Evolutionary conservation across 2,797 vertebrate genomes (phyloP).

Genomic region (Sebastes itinus): DNA sequence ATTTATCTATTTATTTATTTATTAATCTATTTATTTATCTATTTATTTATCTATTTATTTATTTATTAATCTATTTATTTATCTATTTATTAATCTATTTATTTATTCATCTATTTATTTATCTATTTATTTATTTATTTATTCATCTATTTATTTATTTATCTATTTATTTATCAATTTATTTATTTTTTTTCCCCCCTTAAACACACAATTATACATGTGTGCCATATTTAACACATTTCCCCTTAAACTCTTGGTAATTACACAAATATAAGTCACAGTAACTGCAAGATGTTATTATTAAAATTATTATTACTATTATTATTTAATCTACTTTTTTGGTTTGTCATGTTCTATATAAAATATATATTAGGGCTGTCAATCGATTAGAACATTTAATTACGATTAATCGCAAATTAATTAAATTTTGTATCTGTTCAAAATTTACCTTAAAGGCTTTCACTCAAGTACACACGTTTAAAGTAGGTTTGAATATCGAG

Average conservation of each 20-base stretch:
- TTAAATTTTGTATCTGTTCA: too few species aligned
- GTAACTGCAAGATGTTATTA: background rate
- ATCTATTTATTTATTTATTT: fast-evolving
- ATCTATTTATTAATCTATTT: fast-evolving
- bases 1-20: too few species aligned
- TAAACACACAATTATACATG: background rate
- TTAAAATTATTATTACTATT: background rate
- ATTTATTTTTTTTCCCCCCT: too few species aligned
- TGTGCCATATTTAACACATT: background rate
- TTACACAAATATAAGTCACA: background rate
- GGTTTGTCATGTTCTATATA: too few species aligned
- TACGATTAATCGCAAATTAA: too few species aligned
- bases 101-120: too few species aligned
- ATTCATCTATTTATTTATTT: fast-evolving
- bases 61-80: too few species aligned
- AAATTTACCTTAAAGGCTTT: background rate
- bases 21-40: fast-evolving
- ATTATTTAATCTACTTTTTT: too few species aligned
- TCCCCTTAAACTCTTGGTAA: background rate
- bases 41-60: too few species aligned
- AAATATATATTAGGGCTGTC: too few species aligned
- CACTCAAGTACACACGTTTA: background rate
- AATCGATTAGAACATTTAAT: too few species aligned
- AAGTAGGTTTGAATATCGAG: background rate
- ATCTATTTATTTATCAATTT: fast-evolving